Base-by-base conservation (phyloP, 1,140 invertebrate genomes). In the Drosophila mayri region DNA sequence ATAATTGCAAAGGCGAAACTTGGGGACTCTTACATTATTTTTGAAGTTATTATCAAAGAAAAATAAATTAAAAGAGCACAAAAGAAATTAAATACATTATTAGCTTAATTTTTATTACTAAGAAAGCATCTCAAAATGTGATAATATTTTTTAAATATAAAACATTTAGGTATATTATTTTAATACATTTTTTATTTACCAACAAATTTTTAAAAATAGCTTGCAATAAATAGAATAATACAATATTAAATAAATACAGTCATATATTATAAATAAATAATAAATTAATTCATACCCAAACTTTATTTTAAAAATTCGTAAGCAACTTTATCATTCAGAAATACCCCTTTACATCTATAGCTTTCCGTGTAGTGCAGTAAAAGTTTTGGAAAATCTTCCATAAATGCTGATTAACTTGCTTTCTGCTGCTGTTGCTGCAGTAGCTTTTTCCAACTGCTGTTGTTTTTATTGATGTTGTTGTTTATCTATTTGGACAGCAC, bases 321-420 rank as follows among this genome's bases (percentile, higher is more conserved):
- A 25, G 9, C 30, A 12, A 32, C 41, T 16, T 6, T 4, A 5
- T 0, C 4, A 5, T 41, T 32, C 0, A 18, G 8, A 0, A 10
- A 9, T 22, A 60, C 54, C 37, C 25, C 9, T 64, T 9, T 0
- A 16, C 25, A 16, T 3, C 14, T 44, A 16, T 22, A 37, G 12
- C 2, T 50, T 25, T 1, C 1, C 4, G 32, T 5, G 32, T 3
- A 68, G 72, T 9, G 73, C 59, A 44, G 43, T n/a, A 46, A 61
- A 79, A 83, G 61, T 65, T 65, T 83, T 62, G 18, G 32, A 44
- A 72, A 68, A 46, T 65, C 66, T 57, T 62, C 55, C 67, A 91
- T 87, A 91, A 91, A 91, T 81, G 72, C 65, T 91, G 83, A 91
- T 85, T 85, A 91, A 71, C 78, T 90, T 76, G 66, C 43, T 47